Base-by-base conservation (phyloP, 2,113 vertebrate species). In the Meleagris gallopavo region DNA sequence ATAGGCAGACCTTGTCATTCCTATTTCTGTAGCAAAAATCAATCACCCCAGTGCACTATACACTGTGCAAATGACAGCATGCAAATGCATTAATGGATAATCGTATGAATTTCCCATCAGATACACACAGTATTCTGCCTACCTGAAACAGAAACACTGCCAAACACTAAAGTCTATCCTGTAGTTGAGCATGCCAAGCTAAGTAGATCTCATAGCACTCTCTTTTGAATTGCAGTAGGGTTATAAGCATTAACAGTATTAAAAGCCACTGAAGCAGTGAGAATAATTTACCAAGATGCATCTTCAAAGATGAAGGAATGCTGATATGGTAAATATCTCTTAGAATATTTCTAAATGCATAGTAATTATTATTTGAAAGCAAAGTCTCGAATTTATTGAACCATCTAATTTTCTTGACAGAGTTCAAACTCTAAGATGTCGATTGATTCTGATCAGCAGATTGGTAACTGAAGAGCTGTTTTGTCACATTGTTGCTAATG, bases 371-470 rank as follows among this genome's bases (percentile, higher is more conserved):
- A 64, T 95, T 97, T 88, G 66, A 29, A 48, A 96, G 21, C 93
- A 90, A 67, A 75, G 29, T 58, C 85, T 95, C 85, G 92, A 78
- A 92, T 95, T 95, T 97, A 96, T 88, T 88, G 85, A 97, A 87
- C 81, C 90, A 78, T 96, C 97, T 96, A 95, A 97, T 97, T 97
- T 96, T 96, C 94, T 92, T 96, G 93, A 87, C 25, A 96, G 60
- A 95, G 64, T 96, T 97, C 90, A 97, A 93, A 96, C 89, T 95
- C 94, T 74, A 78, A 95, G 86, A 89, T 93, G 86, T 86, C 94
- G 95, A 97, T 95, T 93, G 95, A 97, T 95, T 90, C 93, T 94
- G 94, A 95, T 96, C 93, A 95, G 91, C 85, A 96, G 95, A 93
- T 94, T 58, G 95, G 45, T 95, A 94, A 96, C 88, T 87, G 69